Conservation (phyloP, 2,888 invertebrate species). For the Brenthis daphne region DNA sequence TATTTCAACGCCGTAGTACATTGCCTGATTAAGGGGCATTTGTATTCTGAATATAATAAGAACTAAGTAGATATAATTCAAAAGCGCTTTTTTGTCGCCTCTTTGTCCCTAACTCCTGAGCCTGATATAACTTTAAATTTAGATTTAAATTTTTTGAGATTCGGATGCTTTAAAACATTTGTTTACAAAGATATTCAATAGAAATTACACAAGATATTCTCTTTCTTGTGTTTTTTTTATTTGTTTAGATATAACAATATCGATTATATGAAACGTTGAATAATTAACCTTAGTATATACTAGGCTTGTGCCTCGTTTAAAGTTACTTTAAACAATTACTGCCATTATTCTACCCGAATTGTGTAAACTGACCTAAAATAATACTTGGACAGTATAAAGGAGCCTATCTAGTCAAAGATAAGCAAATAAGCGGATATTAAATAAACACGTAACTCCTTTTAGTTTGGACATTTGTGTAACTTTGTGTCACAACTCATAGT, state of each 20-base stretch:
- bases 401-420: constrained; percentile 11
- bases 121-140: not conserved
- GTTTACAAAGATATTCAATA: no score
- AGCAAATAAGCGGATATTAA: constrained; percentile 15
- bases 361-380: constrained; percentile 11
- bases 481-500: not conserved
- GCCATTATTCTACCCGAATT: constrained; percentile 2
- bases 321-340: constrained; percentile 2
- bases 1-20: constrained; percentile 28
- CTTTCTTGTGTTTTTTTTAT: no score
- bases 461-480: constrained; percentile 3
- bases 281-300: no score
- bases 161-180: no score
- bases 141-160: constrained; percentile 2
- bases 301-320: no score
- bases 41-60: constrained; percentile 33
- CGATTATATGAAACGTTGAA: no score
- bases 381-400: constrained; percentile 12
- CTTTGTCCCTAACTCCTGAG: not conserved
- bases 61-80: constrained; percentile 32
- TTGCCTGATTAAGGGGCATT: constrained; percentile 35
- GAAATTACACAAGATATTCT: no score
- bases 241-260: no score
- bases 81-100: constrained; percentile 21
- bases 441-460: constrained; percentile 8